phyloP scores from a whole-genome alignment of 2,797 vertebrate genomes.

The Neosilurus mollespiculum region DNA sequence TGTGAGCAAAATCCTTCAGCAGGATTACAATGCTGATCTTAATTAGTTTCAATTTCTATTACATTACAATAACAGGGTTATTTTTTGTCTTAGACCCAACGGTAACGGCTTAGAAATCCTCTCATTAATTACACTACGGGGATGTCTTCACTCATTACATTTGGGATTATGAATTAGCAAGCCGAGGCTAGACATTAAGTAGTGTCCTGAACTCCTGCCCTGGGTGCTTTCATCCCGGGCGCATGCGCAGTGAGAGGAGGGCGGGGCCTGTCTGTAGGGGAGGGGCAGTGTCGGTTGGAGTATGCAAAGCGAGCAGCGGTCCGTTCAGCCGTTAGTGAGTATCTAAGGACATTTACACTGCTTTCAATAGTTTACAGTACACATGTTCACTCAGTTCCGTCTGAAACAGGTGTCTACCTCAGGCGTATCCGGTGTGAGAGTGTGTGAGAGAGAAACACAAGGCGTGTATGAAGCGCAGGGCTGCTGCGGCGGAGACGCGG shows the following conservation, averaged over 20 bases:
- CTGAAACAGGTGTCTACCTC: neutral
- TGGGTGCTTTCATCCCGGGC: neutral
- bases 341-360: neutral
- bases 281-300: conserved; percentile 42
- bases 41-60: neutral
- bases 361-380: neutral
- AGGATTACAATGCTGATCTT: neutral
- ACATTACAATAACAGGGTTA: no score
- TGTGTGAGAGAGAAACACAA: neutral
- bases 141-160: neutral
- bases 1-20: no score
- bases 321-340: conserved; percentile 18
- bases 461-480: conserved; percentile 24
- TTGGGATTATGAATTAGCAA: neutral
- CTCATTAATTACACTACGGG: neutral
- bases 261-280: conserved; percentile 45
- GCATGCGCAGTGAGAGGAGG: conserved; percentile 51
- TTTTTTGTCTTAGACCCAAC: neutral
- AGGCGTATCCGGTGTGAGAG: neutral
- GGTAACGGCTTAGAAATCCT: neutral
- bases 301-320: conserved; percentile 50
- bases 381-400: neutral
- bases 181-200: neutral
- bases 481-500: conserved; percentile 30
- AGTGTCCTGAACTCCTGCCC: neutral